Evolutionary conservation across 1,140 invertebrate species (phyloP).

Genomic region (Trissolcus basalis): DNA sequence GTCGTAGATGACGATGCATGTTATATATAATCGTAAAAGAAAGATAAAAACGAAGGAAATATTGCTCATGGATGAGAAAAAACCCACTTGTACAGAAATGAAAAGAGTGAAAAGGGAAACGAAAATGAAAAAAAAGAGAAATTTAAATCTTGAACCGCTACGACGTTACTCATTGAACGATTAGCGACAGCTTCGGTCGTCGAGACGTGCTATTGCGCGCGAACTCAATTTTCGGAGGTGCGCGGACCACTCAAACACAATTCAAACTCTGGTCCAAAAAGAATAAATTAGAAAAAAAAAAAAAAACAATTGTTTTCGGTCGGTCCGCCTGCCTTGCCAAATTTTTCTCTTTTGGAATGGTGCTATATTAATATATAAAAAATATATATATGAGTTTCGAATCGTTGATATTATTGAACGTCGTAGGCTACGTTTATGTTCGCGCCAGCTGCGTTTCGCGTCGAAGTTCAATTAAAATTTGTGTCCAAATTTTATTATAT

Average conservation of each 20-base stretch:
- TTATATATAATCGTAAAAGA: slow-evolving; percentile 24
- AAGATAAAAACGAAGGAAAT: slow-evolving; percentile 50
- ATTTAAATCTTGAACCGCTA: slow-evolving; percentile 40
- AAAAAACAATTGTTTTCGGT: slow-evolving; percentile 34
- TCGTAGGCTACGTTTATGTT: slow-evolving; percentile 34
- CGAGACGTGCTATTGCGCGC: slow-evolving; percentile 38
- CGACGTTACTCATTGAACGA: slow-evolving; percentile 35
- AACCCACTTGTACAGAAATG: slow-evolving; percentile 72
- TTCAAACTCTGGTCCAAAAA: background rate
- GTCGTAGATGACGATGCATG: slow-evolving; percentile 40
- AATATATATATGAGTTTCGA: slow-evolving; percentile 31
- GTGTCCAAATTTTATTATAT: slow-evolving; percentile 70
- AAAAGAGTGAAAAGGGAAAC: slow-evolving; percentile 40
- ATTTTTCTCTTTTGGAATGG: slow-evolving; percentile 52
- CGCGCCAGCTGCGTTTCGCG: slow-evolving; percentile 49
- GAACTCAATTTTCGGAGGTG: slow-evolving; percentile 46
- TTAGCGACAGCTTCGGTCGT: slow-evolving; percentile 49
- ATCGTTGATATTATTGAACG: slow-evolving; percentile 41
- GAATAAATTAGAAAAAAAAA: slow-evolving; percentile 21
- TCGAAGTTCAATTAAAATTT: slow-evolving; percentile 59
- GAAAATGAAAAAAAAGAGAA: slow-evolving; percentile 43
- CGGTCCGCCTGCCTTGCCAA: slow-evolving; percentile 38
- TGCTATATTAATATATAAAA: slow-evolving; percentile 39
- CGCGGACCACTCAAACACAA: slow-evolving; percentile 30
- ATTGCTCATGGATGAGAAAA: slow-evolving; percentile 68